These are phyloP conservation scores for Clanis bilineata DNA, from an alignment of 2,888 invertebrate species.

Conservation along the genomic window DNA sequence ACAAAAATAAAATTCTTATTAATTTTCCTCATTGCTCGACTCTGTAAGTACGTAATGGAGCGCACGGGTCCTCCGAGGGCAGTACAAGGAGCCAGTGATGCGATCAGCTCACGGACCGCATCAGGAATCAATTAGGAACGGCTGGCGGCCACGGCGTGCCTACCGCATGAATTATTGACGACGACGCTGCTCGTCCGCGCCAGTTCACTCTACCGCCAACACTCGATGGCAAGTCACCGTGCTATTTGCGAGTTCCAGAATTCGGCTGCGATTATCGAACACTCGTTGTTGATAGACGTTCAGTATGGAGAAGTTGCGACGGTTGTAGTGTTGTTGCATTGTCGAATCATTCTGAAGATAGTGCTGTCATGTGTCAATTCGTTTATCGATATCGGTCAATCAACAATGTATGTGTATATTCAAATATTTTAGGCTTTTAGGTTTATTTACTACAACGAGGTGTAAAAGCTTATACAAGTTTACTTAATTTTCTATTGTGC, in stretches of 20 bases:
- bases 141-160: slow-evolving; percentile 74
- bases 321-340: not conserved
- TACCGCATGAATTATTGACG: slow-evolving; percentile 80
- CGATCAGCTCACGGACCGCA: slow-evolving; percentile 73
- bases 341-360: not conserved
- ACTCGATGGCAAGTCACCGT: slow-evolving; percentile 49
- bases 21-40: slow-evolving; percentile 52
- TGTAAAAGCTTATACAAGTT: not conserved
- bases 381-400: no score
- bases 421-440: no score
- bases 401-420: no score
- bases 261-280: slow-evolving; percentile 13
- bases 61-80: slow-evolving; percentile 69
- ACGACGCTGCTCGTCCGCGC: slow-evolving; percentile 53
- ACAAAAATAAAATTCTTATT: slow-evolving; percentile 41
- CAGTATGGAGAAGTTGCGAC: not conserved
- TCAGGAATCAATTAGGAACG: slow-evolving; percentile 81
- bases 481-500: not conserved
- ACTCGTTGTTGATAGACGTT: not conserved
- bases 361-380: no score
- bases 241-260: slow-evolving; percentile 17
- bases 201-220: slow-evolving; percentile 43
- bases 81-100: slow-evolving; percentile 77
- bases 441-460: no score
- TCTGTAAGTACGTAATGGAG: slow-evolving; percentile 73